A percentile compares a stretch with the other conserved stretches of the same genome.
Evolutionary conservation across 2,113 vertebrate genomes (phyloP).

Genomic region (Glaucidium brasilianum): DNA sequence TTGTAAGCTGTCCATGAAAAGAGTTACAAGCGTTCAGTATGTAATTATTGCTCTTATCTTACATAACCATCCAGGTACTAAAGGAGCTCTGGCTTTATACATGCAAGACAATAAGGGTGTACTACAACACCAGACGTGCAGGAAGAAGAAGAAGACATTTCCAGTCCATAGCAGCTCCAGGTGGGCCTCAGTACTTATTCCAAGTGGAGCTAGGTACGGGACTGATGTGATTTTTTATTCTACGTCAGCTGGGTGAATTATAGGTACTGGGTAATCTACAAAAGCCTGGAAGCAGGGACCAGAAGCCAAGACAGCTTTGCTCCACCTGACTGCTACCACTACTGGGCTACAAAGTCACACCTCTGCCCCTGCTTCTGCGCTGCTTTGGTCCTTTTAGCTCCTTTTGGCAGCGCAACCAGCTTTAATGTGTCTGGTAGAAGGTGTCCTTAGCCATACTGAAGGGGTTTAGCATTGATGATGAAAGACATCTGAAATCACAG

Average conservation of each 20-base stretch:
- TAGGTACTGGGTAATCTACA: neutral
- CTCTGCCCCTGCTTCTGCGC: neutral
- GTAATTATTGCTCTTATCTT: conserved; percentile 43
- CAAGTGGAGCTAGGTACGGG: neutral
- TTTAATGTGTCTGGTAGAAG: neutral
- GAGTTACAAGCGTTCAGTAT: neutral
- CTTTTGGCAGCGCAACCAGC: neutral
- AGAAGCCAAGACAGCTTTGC: neutral
- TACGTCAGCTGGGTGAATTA: neutral
- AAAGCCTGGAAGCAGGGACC: neutral
- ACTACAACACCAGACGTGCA: neutral
- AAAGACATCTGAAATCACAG: conserved; percentile 6
- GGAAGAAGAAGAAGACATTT: neutral
- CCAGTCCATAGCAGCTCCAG: neutral
- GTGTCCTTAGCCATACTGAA: neutral
- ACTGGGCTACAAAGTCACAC: neutral
- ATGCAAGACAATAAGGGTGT: neutral
- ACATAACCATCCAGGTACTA: neutral
- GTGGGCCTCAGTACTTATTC: neutral
- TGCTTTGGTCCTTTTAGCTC: neutral
- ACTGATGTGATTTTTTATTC: neutral
- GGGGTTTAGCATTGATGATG: neutral
- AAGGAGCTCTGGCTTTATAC: neutral
- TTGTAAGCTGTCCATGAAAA: conserved; percentile 7
- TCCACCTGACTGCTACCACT: neutral